Base-by-base conservation (phyloP, 2,113 vertebrate species). In the Geococcyx californianus region DNA sequence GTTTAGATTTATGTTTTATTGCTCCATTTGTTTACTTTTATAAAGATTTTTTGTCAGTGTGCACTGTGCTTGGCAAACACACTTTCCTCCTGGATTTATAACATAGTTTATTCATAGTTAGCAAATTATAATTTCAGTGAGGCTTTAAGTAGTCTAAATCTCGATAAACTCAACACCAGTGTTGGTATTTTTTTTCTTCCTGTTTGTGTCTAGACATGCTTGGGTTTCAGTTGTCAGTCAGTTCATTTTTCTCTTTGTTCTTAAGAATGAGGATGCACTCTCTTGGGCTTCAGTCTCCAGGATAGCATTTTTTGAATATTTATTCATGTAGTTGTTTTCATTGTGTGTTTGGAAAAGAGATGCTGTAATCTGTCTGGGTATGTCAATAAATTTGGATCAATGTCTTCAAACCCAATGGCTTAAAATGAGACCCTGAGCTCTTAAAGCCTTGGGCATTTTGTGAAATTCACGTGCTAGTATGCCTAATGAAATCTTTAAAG, bases 151-250 rank as follows among this genome's bases (percentile, higher is more conserved):
- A 79, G 72, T 89, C 91, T 91, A 92, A 95, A 95, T 88, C 77
- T 84, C 90, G 94, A 72, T 96, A 95, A 97, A 90, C 60, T 94
- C 95, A 97, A 87, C 83, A 54, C 21, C 33, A 84, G 40, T 79
- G 87, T 84, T 97, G 93, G 92, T 91, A 93, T 52, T 92, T 93
- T 56, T 94, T 93, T 96, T 91, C 68, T 93, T 80, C 54, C 68
- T 44, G 51, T 89, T 91, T 80, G 64, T 95, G 78, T 69, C 75
- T 96, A 86, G 96, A 90, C n/a, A 60, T 38, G 88, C 36, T 63
- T 95, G 33, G 13, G 84, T 91, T 95, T 94, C 85, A 44, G 31
- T 74, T 95, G 90, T 69, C 85, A 88, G 47, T 54, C 64, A 87
- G 70, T 97, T 97, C 5, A 69, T 75, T 95, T 96, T 94, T 89